Base-by-base conservation (phyloP, 2,113 vertebrate genomes). In the Mesembrinibis cayennensis region DNA sequence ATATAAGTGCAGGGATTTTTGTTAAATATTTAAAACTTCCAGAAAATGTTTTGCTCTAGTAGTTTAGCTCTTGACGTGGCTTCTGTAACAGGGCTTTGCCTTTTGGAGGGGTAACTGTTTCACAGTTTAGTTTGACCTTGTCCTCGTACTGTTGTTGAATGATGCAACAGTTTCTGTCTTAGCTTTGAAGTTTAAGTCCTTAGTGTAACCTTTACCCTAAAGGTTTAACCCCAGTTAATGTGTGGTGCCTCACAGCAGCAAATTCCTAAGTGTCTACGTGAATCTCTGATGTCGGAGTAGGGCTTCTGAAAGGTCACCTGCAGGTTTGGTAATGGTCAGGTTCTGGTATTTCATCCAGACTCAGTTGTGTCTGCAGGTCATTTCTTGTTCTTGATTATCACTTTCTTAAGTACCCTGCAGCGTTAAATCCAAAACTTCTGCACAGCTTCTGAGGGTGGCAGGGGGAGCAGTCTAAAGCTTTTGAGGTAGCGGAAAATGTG, bases 151-250 rank as follows among this genome's bases (percentile, higher is more conserved):
- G 8, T 26, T 79, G 9, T 89, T 89, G 80, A 89, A 58, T 56
- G 70, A 82, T 78, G 80, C 42, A 92, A 61, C 11, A 14, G 53
- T 36, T 61, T 78, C 49, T 87, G 45, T 34, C 34, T 69, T 40
- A 53, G 19, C 70, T 95, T 81, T 95, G 73, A 96, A 89, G 55
- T 83, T 58, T 69, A 82, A 87, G 62, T 82, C 62, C 29, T 55
- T 55, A 73, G n/a, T 13, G 38, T 72, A 53, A 25, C 73, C 49
- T 93, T 81, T 59, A 42, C 23, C 16, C 36, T 55, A 11, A 59
- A 79, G 69, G n/a, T 81, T 94, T 89, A 92, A 81, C 29, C n/a
- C 29, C 52, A 73, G 55, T 79, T 74, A 67, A 69, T 29, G 3
- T 66, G 36, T 13, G 6, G 4, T 73, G 17, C 42, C 47, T 22